Evolutionary conservation across 2,888 invertebrate species (phyloP).

Genomic region (Nymphalis urticae): DNA sequence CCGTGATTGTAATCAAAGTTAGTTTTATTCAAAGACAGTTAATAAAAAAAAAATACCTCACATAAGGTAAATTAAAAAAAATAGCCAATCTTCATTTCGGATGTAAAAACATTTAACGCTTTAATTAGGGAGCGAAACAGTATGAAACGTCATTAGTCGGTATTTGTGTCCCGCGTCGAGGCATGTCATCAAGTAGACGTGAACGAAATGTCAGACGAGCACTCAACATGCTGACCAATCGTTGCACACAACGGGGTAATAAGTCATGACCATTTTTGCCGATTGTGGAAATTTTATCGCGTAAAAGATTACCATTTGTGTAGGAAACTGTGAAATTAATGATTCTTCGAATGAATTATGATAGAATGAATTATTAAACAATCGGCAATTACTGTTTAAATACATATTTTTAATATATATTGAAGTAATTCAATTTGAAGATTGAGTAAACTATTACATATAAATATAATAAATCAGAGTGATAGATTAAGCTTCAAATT

Average conservation of each 20-base stretch:
- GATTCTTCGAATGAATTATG: no score
- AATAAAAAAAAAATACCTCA: no score
- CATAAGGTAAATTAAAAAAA: background rate
- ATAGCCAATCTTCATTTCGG: background rate
- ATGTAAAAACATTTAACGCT: slow-evolving; percentile 3
- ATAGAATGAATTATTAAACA: no score
- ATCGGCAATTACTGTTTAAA: no score
- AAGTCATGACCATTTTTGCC: slow-evolving; percentile 11
- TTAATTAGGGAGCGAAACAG: slow-evolving; percentile 2
- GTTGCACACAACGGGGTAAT: slow-evolving; percentile 11
- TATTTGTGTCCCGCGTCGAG: slow-evolving; percentile 47
- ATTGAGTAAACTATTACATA: no score
- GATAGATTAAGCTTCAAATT: no score
- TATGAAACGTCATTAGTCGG: slow-evolving; percentile 20
- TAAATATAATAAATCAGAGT: no score
- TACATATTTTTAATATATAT: no score
- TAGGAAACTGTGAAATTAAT: background rate
- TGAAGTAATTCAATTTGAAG: no score
- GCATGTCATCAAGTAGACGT: slow-evolving; percentile 44
- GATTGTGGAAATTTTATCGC: slow-evolving; percentile 1
- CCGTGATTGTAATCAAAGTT: no score
- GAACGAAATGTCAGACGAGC: slow-evolving; percentile 42
- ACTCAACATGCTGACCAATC: slow-evolving; percentile 10
- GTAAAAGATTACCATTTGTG: background rate
- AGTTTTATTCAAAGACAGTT: no score